Evolutionary conservation across 2,888 invertebrate genomes (phyloP).

Genomic region (Choristoneura rosaceana): DNA sequence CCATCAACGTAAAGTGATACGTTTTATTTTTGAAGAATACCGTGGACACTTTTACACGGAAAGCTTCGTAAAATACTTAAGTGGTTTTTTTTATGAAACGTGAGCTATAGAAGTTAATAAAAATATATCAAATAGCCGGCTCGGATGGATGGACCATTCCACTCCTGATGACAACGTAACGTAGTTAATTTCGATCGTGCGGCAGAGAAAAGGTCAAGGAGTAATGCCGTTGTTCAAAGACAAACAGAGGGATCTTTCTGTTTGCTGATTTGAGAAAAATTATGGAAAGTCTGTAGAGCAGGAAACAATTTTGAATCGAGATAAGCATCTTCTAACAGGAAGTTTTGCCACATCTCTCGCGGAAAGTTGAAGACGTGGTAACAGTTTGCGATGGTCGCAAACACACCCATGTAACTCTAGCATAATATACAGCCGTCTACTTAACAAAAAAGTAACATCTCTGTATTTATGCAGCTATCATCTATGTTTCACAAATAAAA

Average conservation of each 20-base stretch:
- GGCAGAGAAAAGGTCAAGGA: conserved; percentile 11
- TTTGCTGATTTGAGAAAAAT: conserved; percentile 14
- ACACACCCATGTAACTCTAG: not conserved
- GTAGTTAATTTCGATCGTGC: conserved; percentile 11
- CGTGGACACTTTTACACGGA: not conserved
- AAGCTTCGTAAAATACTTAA: conserved; percentile 12
- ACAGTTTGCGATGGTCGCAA: not conserved
- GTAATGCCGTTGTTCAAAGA: conserved; percentile 8
- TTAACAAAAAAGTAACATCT: too few relatives aligned
- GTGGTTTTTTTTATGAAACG: conserved; percentile 17
- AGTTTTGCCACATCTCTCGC: not conserved
- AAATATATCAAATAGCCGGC: conserved; percentile 10
- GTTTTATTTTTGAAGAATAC: conserved; percentile 7
- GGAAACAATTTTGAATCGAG: not conserved
- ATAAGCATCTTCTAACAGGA: not conserved
- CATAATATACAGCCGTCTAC: not conserved
- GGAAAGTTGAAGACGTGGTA: not conserved
- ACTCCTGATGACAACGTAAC: conserved; percentile 21
- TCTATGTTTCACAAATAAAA: too few relatives aligned
- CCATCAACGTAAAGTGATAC: too few relatives aligned
- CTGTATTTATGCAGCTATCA: too few relatives aligned
- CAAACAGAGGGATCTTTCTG: conserved; percentile 10
- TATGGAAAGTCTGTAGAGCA: not conserved
- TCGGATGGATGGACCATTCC: conserved; percentile 12
- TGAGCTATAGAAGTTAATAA: conserved; percentile 6